phyloP scores from a whole-genome alignment of 1,140 invertebrate genomes.

The Triops longicaudatus region DNA sequence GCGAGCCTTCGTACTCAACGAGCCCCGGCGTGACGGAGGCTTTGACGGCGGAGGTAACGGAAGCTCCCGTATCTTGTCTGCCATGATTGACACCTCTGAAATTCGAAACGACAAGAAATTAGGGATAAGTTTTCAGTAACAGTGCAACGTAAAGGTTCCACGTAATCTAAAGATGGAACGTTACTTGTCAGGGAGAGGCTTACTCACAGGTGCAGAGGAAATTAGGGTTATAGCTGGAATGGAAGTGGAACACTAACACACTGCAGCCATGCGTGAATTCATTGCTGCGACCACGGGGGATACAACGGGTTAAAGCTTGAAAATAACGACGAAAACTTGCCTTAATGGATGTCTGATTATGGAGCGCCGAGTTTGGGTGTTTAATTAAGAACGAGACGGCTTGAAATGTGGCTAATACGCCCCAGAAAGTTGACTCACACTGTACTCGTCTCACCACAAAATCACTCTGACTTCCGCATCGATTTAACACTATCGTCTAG shows the following conservation, averaged over 20 bases:
- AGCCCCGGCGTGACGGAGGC: not conserved
- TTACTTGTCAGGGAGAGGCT: too few relatives aligned
- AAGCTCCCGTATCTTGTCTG: constrained; percentile 1
- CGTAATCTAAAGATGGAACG: too few relatives aligned
- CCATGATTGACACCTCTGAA: not conserved
- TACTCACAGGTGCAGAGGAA: too few relatives aligned
- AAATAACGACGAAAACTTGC: not conserved
- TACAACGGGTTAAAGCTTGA: too few relatives aligned
- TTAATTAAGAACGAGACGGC: not conserved
- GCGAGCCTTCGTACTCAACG: not conserved
- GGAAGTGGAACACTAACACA: too few relatives aligned
- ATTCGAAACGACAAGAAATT: not conserved
- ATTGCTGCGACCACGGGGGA: too few relatives aligned
- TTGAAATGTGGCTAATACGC: not conserved
- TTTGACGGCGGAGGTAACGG: not conserved
- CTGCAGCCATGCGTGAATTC: too few relatives aligned
- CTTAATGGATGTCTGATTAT: not conserved
- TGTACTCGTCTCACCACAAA: not conserved
- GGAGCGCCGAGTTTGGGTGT: not conserved
- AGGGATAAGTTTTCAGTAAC: not conserved
- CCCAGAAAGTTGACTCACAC: not conserved
- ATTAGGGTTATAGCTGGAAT: too few relatives aligned
- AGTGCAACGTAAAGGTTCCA: not conserved
- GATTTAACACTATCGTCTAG: not conserved
- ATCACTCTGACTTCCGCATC: constrained; percentile 11